These are phyloP conservation scores for Eupeodes latifasciatus DNA, from an alignment of 2,888 invertebrate genomes.

Conservation along the genomic window DNA sequence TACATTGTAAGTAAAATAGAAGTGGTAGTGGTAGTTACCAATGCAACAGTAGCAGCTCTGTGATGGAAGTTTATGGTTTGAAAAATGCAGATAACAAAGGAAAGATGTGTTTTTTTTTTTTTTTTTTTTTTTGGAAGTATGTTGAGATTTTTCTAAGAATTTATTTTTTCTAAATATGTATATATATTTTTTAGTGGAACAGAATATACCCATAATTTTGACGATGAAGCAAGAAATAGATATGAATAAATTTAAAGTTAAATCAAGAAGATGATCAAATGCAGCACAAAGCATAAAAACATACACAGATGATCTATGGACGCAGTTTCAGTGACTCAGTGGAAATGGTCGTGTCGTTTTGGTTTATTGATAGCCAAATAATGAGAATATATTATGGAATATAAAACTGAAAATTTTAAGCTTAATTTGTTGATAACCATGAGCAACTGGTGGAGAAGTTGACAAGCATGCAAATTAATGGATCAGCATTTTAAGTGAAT, in stretches of 20 bases:
- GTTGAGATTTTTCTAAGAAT: constrained; percentile 27
- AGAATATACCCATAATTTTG: background rate
- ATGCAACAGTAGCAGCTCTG: constrained; percentile 27
- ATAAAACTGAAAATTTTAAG: background rate
- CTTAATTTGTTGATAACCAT: background rate
- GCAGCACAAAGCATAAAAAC: background rate
- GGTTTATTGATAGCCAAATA: constrained; percentile 10
- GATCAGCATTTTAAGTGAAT: background rate
- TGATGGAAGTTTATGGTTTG: background rate
- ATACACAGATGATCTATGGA: constrained; percentile 27
- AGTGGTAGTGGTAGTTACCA: background rate
- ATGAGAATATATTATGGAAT: constrained; percentile 10
- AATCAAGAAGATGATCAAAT: constrained; percentile 42
- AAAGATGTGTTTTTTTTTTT: constrained; percentile 27
- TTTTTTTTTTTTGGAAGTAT: constrained; percentile 20
- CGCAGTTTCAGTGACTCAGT: constrained; percentile 28
- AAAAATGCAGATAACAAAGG: constrained; percentile 46
- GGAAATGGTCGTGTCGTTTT: constrained; percentile 2
- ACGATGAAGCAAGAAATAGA: background rate
- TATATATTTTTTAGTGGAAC: background rate
- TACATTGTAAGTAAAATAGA: background rate
- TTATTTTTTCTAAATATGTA: background rate
- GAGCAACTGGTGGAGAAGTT: background rate
- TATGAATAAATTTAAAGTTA: constrained; percentile 40
- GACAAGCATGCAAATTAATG: background rate